Evolutionary conservation across 1,140 invertebrate species (phyloP).

Genomic region (Panagrolaimus sp.): DNA sequence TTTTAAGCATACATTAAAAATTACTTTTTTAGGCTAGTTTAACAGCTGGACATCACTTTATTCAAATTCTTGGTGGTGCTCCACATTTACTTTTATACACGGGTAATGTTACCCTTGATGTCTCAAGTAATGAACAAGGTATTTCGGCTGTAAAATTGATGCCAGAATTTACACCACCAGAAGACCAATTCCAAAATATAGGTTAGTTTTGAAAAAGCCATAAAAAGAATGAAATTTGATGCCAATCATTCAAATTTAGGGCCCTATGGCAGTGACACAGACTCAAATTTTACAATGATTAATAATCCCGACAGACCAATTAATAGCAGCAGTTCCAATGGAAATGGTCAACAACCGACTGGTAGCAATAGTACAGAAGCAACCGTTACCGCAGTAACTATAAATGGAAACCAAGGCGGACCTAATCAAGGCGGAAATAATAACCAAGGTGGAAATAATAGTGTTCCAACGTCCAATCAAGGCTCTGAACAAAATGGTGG

Average conservation of each 20-base stretch:
- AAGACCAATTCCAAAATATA: neutral
- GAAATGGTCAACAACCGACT: too few relatives aligned
- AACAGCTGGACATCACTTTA: constrained; percentile 3
- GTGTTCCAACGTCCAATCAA: neutral
- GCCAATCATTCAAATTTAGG: constrained; percentile 1
- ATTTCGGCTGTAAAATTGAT: neutral
- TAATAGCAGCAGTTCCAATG: neutral
- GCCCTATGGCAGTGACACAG: neutral
- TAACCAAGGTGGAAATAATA: neutral
- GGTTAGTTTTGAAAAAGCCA: neutral
- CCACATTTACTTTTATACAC: constrained; percentile 7
- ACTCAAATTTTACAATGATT: neutral
- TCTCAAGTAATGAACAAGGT: neutral
- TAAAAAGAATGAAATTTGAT: neutral
- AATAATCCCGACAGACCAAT: neutral
- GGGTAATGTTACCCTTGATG: neutral
- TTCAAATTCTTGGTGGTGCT: constrained; percentile 6
- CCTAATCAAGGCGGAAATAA: neutral
- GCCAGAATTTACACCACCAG: neutral
- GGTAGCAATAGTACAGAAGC: neutral
- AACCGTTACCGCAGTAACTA: neutral
- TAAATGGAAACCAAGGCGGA: neutral
- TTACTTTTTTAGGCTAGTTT: neutral
- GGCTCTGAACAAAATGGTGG: too few relatives aligned
- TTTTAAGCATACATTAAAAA: neutral